Percentiles rank a stretch among this genome's conserved stretches.
Evolutionary conservation across 1,140 invertebrate genomes (phyloP).

Genomic region (Phymorhynchus buccinoides): DNA sequence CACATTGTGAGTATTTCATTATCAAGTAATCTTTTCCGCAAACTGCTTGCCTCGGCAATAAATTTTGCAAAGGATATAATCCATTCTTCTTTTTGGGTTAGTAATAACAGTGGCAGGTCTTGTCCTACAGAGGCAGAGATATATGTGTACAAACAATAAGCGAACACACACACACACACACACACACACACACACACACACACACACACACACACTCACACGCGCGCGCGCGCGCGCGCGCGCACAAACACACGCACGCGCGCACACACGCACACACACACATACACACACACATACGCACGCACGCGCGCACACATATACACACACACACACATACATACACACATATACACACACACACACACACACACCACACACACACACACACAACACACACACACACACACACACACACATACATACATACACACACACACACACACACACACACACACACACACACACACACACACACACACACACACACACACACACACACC

Average conservation of each 20-base stretch:
- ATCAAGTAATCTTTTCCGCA: too few relatives aligned
- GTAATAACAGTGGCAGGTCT: too few relatives aligned
- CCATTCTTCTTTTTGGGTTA: too few relatives aligned
- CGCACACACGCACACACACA: conserved; percentile 10
- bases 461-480: background rate
- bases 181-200: background rate
- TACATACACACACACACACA: too few relatives aligned
- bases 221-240: background rate
- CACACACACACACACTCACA: background rate
- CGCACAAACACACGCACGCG: background rate
- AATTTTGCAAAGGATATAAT: too few relatives aligned
- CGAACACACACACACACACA: background rate
- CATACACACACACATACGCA: background rate
- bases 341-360: background rate
- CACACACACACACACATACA: too few relatives aligned
- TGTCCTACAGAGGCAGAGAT: too few relatives aligned
- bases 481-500: too few relatives aligned
- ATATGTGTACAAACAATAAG: background rate
- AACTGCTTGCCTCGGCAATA: too few relatives aligned
- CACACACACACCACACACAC: background rate
- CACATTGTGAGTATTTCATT: too few relatives aligned
- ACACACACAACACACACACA: background rate
- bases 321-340: background rate
- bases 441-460: too few relatives aligned
- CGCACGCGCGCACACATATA: background rate